Evolutionary conservation across 2,888 invertebrate species (phyloP), one percentile per base, ranked within the genome.

Genomic region (Coenonympha arcania): DNA sequence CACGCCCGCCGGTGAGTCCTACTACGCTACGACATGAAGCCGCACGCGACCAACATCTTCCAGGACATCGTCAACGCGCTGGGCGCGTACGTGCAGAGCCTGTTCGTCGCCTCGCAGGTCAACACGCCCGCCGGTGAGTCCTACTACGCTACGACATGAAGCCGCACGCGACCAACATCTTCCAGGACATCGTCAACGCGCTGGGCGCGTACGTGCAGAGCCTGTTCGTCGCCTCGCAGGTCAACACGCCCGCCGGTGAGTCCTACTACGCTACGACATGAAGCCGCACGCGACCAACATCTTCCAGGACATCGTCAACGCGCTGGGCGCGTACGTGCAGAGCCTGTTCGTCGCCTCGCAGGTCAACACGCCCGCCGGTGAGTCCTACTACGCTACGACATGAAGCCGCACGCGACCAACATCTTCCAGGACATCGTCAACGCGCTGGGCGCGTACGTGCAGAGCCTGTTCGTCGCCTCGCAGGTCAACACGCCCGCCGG

Each of bases 401-500:
- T n/a, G n/a, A n/a, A n/a, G n/a, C n/a, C n/a, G n/a, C n/a, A n/a
- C n/a, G n/a, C n/a, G n/a, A n/a, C n/a, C n/a, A n/a, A n/a, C n/a
- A n/a, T n/a, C n/a, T n/a, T n/a, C n/a, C n/a, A n/a, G n/a, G n/a
- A 98, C 79, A 96, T 99, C 65, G 95, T 99, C 47, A 95, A 95
- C 77, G 94, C 96, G 30, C 85, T 98, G 60, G 97, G 96, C 11
- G 93, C 95, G 0, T 98, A 96, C 78, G 95, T 98, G 8, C 97
- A 98, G 75, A 96, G 95, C 43, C 89, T 96, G 18, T 93, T 95
- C 76, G 92, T 95, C 37, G 91, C 90, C 55, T 90, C 91, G 19
- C 91, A 92, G 60, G 85, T 90, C 57, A 88, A 89, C 59, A 87
- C 84, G 1, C 73, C 71, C 0, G 66, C 73, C 11, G 85, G 89